These are phyloP conservation scores for Gambelia wislizenii DNA, from an alignment of 2,797 vertebrate species.

Conservation along the genomic window DNA sequence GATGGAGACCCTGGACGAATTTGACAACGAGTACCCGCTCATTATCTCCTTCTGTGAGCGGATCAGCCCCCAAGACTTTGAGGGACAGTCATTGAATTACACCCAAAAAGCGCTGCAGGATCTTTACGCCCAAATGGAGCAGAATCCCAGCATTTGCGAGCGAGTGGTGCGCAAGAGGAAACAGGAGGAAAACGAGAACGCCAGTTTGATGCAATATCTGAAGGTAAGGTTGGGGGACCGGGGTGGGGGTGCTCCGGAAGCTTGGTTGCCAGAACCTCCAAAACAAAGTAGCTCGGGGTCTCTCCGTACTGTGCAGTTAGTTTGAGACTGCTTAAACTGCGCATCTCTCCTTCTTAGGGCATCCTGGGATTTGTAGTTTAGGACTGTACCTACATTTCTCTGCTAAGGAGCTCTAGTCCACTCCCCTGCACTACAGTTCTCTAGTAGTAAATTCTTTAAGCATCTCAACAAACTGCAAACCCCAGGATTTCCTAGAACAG, in stretches of 20 bases:
- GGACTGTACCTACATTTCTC: no score
- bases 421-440: no score
- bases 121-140: conserved; percentile 37
- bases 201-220: conserved; percentile 37
- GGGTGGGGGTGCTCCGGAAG: background rate
- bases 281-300: background rate
- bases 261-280: background rate
- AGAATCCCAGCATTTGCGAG: conserved; percentile 41
- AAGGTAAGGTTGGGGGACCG: conserved; percentile 38
- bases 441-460: no score
- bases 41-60: conserved; percentile 49
- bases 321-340: no score
- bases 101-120: conserved; percentile 49
- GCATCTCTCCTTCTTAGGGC: no score
- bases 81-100: conserved; percentile 46
- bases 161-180: conserved; percentile 52
- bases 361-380: no score
- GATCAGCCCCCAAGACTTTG: conserved; percentile 55
- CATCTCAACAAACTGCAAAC: no score
- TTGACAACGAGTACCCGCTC: conserved; percentile 41
- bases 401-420: no score
- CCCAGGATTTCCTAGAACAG: no score
- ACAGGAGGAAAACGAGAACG: conserved; percentile 45
- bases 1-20: conserved; percentile 57
- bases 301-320: no score